phyloP scores from a whole-genome alignment of 2,797 vertebrate species.

The Perdix hodgsoniae region DNA sequence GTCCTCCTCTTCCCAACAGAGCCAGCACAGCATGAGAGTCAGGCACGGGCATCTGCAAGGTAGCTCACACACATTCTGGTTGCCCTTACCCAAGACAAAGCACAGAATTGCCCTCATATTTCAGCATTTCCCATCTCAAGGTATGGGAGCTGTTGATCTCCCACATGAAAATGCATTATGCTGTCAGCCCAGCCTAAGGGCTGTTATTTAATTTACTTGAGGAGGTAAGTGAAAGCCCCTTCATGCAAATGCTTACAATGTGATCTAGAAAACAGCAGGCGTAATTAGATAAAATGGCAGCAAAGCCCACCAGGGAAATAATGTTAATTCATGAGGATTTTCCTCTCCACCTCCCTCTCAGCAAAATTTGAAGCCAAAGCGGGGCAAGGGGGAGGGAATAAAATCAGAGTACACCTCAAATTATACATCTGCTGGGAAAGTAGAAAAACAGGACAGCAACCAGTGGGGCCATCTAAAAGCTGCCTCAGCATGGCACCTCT shows the following conservation, averaged over 20 bases:
- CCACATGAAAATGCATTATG: conserved; percentile 68
- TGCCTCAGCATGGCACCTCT: neutral
- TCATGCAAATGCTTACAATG: conserved; percentile 74
- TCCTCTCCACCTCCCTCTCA: conserved; percentile 61
- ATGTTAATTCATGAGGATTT: conserved; percentile 67
- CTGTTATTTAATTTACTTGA: conserved; percentile 76
- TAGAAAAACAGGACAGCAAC: neutral
- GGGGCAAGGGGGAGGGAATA: neutral
- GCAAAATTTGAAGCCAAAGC: conserved; percentile 32
- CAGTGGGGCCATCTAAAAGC: neutral
- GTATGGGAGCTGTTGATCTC: conserved; percentile 71
- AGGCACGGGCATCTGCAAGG: neutral
- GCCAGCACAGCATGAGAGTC: neutral
- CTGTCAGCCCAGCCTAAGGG: conserved; percentile 72
- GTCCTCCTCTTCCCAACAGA: neutral
- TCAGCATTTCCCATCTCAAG: conserved; percentile 48
- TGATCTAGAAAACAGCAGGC: conserved; percentile 74
- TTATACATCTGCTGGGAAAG: neutral
- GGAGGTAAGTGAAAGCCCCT: conserved; percentile 76
- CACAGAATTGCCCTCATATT: conserved; percentile 20
- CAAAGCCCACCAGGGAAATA: conserved; percentile 71
- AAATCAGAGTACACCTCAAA: neutral
- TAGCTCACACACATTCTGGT: neutral
- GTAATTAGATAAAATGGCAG: conserved; percentile 76
- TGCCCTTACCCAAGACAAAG: conserved; percentile 27